These are phyloP conservation scores for Listronotus oregonensis DNA, from an alignment of 1,140 invertebrate species.

Conservation along the genomic window DNA sequence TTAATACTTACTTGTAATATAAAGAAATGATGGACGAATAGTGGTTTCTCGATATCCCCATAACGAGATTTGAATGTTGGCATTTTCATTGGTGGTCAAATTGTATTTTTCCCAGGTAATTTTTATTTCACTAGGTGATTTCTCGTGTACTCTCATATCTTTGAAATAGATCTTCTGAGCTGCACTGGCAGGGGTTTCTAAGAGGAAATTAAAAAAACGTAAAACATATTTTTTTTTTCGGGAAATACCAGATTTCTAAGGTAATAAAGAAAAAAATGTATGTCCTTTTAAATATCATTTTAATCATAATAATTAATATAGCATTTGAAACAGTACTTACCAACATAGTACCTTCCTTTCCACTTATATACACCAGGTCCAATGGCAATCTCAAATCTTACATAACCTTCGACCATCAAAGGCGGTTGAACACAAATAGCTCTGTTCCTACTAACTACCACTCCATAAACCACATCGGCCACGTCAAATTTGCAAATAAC, in stretches of 20 bases:
- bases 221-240: too few species aligned
- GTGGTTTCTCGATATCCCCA: conserved; percentile 87
- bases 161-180: conserved; percentile 83
- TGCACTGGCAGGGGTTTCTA: conserved; percentile 85
- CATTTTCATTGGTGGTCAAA: conserved; percentile 78
- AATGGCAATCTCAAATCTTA: conserved; percentile 85
- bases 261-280: too few species aligned
- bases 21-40: conserved; percentile 70
- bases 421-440: conserved; percentile 88
- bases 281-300: too few species aligned
- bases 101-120: conserved; percentile 84
- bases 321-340: conserved; percentile 61
- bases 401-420: conserved; percentile 88
- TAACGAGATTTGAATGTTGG: conserved; percentile 77
- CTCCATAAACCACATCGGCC: conserved; percentile 73
- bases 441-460: conserved; percentile 76
- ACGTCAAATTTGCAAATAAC: conserved; percentile 81
- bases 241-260: too few species aligned
- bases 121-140: conserved; percentile 71
- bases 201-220: conserved; percentile 27
- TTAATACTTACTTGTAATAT: conserved; percentile 56
- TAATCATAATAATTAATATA: not conserved
- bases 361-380: conserved; percentile 84
- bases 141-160: conserved; percentile 72
- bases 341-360: conserved; percentile 90